Evolutionary conservation across 2,113 vertebrate species (phyloP).

Genomic region (Lophura nycthemera): DNA sequence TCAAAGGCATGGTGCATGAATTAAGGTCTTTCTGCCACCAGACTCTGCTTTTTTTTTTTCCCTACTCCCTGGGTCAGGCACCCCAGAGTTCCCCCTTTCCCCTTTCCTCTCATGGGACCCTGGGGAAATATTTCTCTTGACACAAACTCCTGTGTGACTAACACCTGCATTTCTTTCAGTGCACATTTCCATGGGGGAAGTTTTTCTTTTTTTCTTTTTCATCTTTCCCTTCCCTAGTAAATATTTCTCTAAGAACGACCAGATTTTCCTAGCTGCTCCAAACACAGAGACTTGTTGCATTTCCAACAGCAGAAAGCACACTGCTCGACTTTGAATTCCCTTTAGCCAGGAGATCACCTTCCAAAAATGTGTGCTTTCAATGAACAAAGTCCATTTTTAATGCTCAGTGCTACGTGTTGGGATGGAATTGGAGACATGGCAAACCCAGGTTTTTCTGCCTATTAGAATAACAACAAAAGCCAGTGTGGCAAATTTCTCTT

Average conservation of each 20-base stretch:
- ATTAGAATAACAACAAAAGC: not conserved
- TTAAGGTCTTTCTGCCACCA: slow-evolving; percentile 77
- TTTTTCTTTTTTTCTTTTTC: slow-evolving; percentile 6
- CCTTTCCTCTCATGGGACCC: slow-evolving; percentile 74
- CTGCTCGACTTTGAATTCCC: not conserved
- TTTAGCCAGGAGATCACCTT: not conserved
- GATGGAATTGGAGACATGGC: not conserved
- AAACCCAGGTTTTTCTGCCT: not conserved
- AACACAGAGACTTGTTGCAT: slow-evolving; percentile 33
- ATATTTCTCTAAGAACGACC: slow-evolving; percentile 56
- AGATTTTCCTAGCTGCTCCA: slow-evolving; percentile 10
- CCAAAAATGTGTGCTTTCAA: not conserved
- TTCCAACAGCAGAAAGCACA: not conserved
- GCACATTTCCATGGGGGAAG: slow-evolving; percentile 14
- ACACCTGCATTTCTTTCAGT: slow-evolving; percentile 72
- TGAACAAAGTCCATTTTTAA: not conserved
- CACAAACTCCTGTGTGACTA: slow-evolving; percentile 54
- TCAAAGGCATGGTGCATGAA: slow-evolving; percentile 71
- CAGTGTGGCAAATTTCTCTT: not conserved
- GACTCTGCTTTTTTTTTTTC: slow-evolving; percentile 9
- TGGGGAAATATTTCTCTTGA: slow-evolving; percentile 77
- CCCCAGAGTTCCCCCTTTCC: slow-evolving; percentile 34
- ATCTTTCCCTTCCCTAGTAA: slow-evolving; percentile 29
- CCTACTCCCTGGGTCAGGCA: slow-evolving; percentile 57
- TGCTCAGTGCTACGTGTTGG: not conserved